Evolutionary conservation across 2,113 vertebrate genomes (phyloP).

Genomic region (Antechinus flavipes): DNA sequence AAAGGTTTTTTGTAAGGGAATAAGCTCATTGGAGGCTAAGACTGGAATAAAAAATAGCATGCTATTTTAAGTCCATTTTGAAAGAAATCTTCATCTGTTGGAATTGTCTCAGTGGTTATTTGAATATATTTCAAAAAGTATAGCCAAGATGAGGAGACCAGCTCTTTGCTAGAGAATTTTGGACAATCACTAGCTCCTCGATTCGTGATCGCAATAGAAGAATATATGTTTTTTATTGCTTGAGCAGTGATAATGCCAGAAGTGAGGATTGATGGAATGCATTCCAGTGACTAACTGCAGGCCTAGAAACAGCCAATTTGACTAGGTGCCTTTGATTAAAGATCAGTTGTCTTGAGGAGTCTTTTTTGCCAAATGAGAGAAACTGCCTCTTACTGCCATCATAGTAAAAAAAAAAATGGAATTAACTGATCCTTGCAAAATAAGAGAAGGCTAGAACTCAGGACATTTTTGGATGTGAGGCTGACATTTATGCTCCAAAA

Average conservation of each 20-base stretch:
- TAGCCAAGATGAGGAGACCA: neutral
- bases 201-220: neutral
- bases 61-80: slow-evolving; percentile 30
- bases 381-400: neutral
- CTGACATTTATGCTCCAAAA: neutral
- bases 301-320: neutral
- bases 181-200: neutral
- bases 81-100: slow-evolving; percentile 13
- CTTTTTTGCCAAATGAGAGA: neutral
- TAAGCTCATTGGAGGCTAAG: neutral
- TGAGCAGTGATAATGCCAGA: neutral
- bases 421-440: neutral
- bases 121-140: slow-evolving; percentile 39
- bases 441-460: neutral
- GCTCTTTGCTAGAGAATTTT: slow-evolving; percentile 35
- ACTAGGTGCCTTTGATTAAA: neutral
- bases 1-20: neutral
- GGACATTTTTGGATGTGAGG: neutral
- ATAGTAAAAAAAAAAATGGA: neutral
- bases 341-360: neutral
- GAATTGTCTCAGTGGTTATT: neutral
- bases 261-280: neutral
- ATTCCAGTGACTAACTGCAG: neutral
- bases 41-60: neutral
- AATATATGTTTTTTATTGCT: neutral